Evolutionary conservation across 1,140 invertebrate species (phyloP).

Genomic region (Drosophila virilis): DNA sequence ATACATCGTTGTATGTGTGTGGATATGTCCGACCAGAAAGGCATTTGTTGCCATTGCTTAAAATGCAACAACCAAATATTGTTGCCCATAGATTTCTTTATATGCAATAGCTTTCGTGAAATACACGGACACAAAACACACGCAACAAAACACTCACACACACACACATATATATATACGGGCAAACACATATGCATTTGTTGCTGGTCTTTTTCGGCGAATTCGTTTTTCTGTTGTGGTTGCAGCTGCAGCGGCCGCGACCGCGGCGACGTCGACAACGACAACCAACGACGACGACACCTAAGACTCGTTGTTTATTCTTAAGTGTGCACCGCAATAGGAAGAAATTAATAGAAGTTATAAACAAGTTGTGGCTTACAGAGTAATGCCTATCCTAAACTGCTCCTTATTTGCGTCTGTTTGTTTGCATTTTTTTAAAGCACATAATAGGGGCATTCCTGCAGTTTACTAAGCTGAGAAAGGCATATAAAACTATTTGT

Average conservation of each 20-base stretch:
- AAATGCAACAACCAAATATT: slow-evolving; percentile 40
- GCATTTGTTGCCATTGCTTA: slow-evolving; percentile 41
- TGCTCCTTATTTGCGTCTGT: neutral
- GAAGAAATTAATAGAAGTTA: slow-evolving; percentile 25
- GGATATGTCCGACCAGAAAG: slow-evolving; percentile 17
- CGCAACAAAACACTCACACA: neutral
- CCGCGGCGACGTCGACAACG: slow-evolving; percentile 12
- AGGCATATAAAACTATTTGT: neutral
- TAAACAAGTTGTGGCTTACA: slow-evolving; percentile 37
- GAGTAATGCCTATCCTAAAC: slow-evolving; percentile 2
- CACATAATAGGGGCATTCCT: neutral
- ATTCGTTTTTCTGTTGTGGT: slow-evolving; percentile 43
- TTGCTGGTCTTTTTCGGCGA: slow-evolving; percentile 49
- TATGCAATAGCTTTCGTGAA: slow-evolving; percentile 35
- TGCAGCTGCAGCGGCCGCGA: slow-evolving; percentile 33
- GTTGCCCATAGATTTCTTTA: slow-evolving; percentile 17
- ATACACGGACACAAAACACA: slow-evolving; percentile 17
- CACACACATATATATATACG: slow-evolving; percentile 5
- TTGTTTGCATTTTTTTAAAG: neutral
- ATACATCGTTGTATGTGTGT: slow-evolving; percentile 7
- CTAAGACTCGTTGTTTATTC: slow-evolving; percentile 35
- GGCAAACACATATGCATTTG: slow-evolving; percentile 22
- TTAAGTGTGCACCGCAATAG: slow-evolving; percentile 14
- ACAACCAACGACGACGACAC: slow-evolving; percentile 3
- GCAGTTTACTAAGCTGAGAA: neutral